Conservation (phyloP, 1,140 invertebrate species). For the Drosophila nikananu region DNA sequence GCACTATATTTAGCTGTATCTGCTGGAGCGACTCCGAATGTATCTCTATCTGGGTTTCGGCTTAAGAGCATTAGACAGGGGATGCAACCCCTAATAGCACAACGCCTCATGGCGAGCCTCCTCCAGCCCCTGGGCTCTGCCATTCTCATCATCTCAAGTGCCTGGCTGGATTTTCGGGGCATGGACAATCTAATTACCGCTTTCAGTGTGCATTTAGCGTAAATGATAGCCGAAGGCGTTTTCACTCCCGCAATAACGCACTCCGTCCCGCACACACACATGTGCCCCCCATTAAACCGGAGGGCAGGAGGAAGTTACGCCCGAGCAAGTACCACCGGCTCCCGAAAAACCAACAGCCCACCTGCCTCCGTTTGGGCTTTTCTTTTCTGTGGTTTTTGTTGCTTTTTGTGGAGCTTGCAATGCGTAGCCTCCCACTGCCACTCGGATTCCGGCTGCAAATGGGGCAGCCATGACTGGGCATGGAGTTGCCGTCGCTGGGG, state of each 20-base stretch:
- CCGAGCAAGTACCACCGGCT: conserved; percentile 47
- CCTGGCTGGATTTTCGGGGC: conserved; percentile 58
- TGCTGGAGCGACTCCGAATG: conserved; percentile 13
- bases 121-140: conserved; percentile 17
- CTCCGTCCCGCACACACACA: conserved; percentile 40
- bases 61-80: conserved; percentile 66
- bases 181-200: conserved; percentile 75
- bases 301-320: conserved; percentile 53
- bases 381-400: conserved; percentile 20
- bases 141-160: conserved; percentile 38
- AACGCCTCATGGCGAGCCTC: conserved; percentile 64
- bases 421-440: conserved; percentile 66
- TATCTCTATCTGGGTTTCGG: conserved; percentile 44
- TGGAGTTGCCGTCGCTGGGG: conserved; percentile 27
- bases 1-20: conserved; percentile 33
- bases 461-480: conserved; percentile 67
- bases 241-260: conserved; percentile 13
- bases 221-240: conserved; percentile 61
- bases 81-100: conserved; percentile 36
- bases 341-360: conserved; percentile 37
- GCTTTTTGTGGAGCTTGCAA: conserved; percentile 24
- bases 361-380: conserved; percentile 50
- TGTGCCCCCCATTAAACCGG: conserved; percentile 44
- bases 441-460: conserved; percentile 11
- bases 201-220: conserved; percentile 74